Conservation (phyloP, 2,113 vertebrate species). For the Catharus minimus region DNA sequence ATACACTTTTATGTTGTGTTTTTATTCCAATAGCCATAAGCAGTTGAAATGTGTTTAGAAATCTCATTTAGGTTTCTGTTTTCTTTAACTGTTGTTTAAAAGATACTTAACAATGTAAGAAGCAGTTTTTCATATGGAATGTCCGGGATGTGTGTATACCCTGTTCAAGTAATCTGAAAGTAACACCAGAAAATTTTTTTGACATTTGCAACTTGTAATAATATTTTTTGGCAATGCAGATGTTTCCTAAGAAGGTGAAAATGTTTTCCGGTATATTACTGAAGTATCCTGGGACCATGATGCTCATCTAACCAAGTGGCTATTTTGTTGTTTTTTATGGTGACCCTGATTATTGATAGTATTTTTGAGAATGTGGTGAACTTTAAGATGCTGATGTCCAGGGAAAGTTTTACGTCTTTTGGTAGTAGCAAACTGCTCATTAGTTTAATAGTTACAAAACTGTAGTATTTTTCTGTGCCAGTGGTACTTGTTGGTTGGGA, state of each 20-base stretch:
- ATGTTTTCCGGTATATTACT: neutral
- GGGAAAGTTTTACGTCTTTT: neutral
- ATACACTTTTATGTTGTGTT: neutral
- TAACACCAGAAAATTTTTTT: neutral
- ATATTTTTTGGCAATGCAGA: neutral
- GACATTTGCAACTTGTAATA: neutral
- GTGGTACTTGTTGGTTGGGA: neutral
- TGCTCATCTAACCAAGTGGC: neutral
- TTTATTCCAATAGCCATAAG: neutral
- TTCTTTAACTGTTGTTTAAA: neutral
- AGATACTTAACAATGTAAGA: neutral
- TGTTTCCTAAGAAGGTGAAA: neutral
- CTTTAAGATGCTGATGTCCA: neutral
- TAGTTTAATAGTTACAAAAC: neutral
- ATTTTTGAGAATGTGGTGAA: neutral
- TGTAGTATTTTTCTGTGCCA: neutral
- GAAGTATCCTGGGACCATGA: neutral
- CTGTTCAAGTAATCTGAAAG: neutral
- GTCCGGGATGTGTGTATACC: rapidly evolving
- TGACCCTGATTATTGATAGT: neutral
- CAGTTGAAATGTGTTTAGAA: neutral
- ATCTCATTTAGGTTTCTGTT: neutral
- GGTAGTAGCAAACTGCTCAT: neutral
- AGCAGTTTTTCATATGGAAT: rapidly evolving
- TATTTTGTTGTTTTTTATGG: neutral